Evolutionary conservation across 2,113 vertebrate genomes (phyloP), one percentile per base, ranked within the genome.

Genomic region (Aspidoscelis tigris): DNA sequence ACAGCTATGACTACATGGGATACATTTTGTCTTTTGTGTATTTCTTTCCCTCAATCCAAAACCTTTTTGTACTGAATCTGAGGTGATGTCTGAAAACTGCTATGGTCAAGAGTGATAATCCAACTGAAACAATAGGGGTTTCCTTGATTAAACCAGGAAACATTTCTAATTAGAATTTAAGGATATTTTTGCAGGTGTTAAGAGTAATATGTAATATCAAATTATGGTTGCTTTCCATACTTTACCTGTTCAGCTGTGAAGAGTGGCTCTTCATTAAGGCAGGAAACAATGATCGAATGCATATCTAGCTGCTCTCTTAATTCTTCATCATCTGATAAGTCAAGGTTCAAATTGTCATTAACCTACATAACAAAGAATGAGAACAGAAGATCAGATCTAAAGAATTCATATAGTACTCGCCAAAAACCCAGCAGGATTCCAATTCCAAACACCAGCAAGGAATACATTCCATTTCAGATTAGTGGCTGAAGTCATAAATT

Each of bases 201-300:
- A 66, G 55, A 58, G 22, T 72, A 64, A 61, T 80, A 87, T 39
- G 80, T 71, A 53, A 43, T 53, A 84, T 4, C 75, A 3, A 20
- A 64, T 18, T n/a, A 66, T 0, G 26, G 11, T 77, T 70, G 66
- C 44, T 70, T 26, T 4, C n/a, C 84, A 18, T 1, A 39, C 10
- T 81, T 18, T 83, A 99, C 99, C 98, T 99, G 98, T 41, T 99
- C 99, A 12, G 98, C 99, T 6, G 99, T 99, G 95, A 98, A 98
- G 77, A 99, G 97, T 0, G 99, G 99, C 87, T 99, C 99, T 0
- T 99, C 97, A 1, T 84, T 97, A 84, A 99, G 96, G 74, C 97
- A 98, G 80, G 99, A 99, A 41, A 99, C 98, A 2, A 99, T 99
- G 92, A 99, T 99, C 0, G 98, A 98, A 94, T 99, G 99, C 98